Evolutionary conservation across 1,140 invertebrate genomes (phyloP), one percentile per base, ranked within the genome.

Genomic region (Nomia melanderi): DNA sequence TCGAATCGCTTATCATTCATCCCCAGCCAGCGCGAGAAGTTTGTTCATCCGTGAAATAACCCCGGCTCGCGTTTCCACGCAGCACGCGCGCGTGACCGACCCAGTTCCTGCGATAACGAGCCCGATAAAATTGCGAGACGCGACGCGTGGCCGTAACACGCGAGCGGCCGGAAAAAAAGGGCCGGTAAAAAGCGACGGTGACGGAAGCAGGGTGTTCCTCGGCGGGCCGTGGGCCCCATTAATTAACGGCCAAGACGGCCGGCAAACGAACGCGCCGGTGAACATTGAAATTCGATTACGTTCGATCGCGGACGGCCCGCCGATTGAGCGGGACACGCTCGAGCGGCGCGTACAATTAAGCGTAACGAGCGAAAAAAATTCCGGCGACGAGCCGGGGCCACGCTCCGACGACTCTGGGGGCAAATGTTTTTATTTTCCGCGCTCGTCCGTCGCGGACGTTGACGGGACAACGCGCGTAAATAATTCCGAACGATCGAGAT

Each of bases 211-310:
- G 41, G 41, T 14, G 20, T 44, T 44, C 41, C 6, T 44, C 36
- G 41, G 41, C 4, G 2, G n/a, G 1, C 60, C 12, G 41, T 25
- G 14, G 63, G 6, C 6, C 29, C 29, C 29, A 63, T 72, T 72
- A 72, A 72, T 72, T 72, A 57, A 41, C 7, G 69, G 33, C 8
- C 47, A 50, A 50, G 27, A 59, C 54, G 14, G 12, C 0, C 25
- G 33, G 14, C 65, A 27, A 71, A 60, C 23, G 70, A 54, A 63
- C n/a, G 8, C n/a, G 17, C 66, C 11, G 6, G 5, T 11, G 36
- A 23, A n/a, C 36, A 31, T 23, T n/a, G 36, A 50, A 72, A 72
- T 63, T 63, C 63, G 57, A 72, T 72, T 50, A 63, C 14, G 56
- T 63, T 60, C 70, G 70, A 72, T 63, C 47, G 23, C 12, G 39